Evolutionary conservation across 2,113 vertebrate species (phyloP).

Genomic region (Catagonus wagneri): DNA sequence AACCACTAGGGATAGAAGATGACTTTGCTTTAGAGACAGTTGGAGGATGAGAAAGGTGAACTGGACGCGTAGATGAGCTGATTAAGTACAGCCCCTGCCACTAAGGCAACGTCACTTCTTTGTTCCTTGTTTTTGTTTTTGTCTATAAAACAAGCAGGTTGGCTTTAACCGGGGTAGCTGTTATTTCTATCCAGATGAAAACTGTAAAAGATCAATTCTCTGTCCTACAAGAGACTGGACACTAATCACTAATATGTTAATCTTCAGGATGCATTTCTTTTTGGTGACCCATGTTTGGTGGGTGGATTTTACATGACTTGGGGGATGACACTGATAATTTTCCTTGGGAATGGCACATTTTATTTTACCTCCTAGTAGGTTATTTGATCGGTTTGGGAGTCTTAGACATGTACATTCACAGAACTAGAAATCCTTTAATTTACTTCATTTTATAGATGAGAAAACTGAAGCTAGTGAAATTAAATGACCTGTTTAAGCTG

Average conservation of each 20-base stretch:
- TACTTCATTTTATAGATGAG: conserved; percentile 12
- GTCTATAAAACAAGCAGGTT: background rate
- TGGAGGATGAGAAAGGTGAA: background rate
- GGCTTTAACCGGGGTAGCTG: background rate
- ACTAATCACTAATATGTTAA: background rate
- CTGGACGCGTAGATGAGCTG: background rate
- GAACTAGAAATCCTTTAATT: conserved; percentile 49
- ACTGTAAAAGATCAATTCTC: background rate
- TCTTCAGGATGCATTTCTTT: conserved; percentile 12
- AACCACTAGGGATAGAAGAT: background rate
- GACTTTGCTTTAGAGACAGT: background rate
- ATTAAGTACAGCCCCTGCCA: background rate
- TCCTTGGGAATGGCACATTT: background rate
- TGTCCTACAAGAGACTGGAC: background rate
- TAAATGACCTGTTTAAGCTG: background rate
- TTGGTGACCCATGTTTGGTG: background rate
- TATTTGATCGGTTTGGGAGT: background rate
- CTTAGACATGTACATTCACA: background rate
- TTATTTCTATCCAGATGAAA: background rate
- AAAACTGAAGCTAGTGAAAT: conserved; percentile 21
- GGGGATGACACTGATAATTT: background rate
- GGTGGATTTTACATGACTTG: background rate
- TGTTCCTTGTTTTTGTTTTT: background rate
- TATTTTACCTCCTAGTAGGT: background rate
- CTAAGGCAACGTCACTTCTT: background rate